Percentiles rank a stretch among this genome's conserved stretches.
phyloP scores from a whole-genome alignment of 2,113 vertebrate genomes.

The Phylloscopus whistleri region DNA sequence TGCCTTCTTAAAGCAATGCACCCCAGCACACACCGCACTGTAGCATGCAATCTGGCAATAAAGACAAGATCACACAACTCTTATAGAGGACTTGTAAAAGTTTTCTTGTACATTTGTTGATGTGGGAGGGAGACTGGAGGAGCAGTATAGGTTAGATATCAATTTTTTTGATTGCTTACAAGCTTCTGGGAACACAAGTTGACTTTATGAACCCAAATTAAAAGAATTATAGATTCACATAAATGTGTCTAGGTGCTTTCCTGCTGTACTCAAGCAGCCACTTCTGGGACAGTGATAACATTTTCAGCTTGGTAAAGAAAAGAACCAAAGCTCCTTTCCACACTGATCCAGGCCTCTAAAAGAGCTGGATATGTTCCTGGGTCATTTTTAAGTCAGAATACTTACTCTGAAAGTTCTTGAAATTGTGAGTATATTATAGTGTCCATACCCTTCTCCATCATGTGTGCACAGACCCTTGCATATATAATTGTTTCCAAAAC shows the following conservation, averaged over 20 bases:
- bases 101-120: not conserved
- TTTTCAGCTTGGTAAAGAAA: not conserved
- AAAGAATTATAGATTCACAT: not conserved
- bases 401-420: not conserved
- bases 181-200: not conserved
- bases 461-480: not conserved
- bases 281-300: not conserved
- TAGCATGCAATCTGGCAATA: not conserved
- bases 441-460: not conserved
- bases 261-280: not conserved
- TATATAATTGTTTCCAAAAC: not conserved
- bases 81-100: not conserved
- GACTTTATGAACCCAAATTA: not conserved
- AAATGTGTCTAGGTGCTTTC: not conserved
- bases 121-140: not conserved
- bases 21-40: not conserved
- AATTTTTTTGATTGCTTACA: not conserved
- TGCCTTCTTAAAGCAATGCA: not conserved
- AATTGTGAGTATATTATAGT: not conserved
- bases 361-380: not conserved
- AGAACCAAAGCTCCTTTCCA: not conserved
- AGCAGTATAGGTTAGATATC: not conserved
- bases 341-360: not conserved
- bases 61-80: not conserved
- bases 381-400: not conserved